Evolutionary conservation across 1,140 invertebrate species (phyloP), one percentile per base, ranked within the genome.

Genomic region (Adelges cooleyi): DNA sequence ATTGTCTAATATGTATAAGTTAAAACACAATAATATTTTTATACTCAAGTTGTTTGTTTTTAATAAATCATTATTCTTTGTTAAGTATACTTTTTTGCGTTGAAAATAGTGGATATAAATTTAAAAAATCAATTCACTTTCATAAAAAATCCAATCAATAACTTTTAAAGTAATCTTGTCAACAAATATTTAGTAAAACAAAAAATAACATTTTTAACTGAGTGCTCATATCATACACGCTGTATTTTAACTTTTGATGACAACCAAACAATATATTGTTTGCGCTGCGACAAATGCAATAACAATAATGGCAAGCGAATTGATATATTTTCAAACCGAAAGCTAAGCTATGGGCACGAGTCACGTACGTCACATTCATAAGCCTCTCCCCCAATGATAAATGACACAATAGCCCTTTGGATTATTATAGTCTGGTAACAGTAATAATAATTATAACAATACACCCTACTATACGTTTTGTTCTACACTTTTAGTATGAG

Each of bases 311-410:
- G 36, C 10, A 40, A 40, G 20, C 15, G 5, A 38, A 54, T 54
- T 38, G 29, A 33, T 33, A 11, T 38, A 40, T 54, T 54, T 54
- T 20, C 52, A 38, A 54, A 54, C n/a, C 33, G 15, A 33, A 54
- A 20, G 20, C 33, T 15, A 38, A 23, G 29, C 36, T 54, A 22
- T 2, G 36, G 13, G 36, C 23, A 22, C 20, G n/a, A 40, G 22
- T 54, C 33, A 54, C 52, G 52, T 54, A 54, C 18, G 13, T 54
- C 15, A 54, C 52, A 15, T 40, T 25, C n/a, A 42, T 54, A 54
- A 15, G 40, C 5, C 2, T 54, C 38, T 25, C 18, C 23, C n/a
- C 20, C 33, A 25, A 40, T 54, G 20, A 54, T 54, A 54, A 42
- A 54, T 54, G 17, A 54, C 22, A n/a, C 11, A 23, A 54, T 5